phyloP scores from a whole-genome alignment of 2,888 invertebrate genomes.

The Dromius quadrimaculatus region DNA sequence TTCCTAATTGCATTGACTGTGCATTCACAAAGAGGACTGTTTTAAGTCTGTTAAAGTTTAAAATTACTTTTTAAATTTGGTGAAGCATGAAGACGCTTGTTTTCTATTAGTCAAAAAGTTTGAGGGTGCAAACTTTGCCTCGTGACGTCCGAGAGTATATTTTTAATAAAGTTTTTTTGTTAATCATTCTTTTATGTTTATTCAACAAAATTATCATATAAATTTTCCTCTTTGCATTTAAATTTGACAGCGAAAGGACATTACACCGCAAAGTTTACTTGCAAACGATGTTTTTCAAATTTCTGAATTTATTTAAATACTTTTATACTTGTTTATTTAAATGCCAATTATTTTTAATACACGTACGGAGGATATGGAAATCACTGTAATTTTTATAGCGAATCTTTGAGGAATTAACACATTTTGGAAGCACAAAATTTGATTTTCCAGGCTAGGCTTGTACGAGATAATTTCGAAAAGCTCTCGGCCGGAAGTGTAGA shows the following conservation, averaged over 20 bases:
- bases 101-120: conserved; percentile 40
- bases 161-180: conserved; percentile 21
- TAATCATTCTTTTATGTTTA: conserved; percentile 36
- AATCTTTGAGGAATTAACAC: too few relatives aligned
- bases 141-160: neutral
- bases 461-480: too few relatives aligned
- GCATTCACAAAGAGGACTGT: conserved; percentile 26
- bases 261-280: too few relatives aligned
- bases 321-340: too few relatives aligned
- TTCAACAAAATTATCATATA: conserved; percentile 28
- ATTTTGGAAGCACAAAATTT: too few relatives aligned
- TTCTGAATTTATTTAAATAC: too few relatives aligned
- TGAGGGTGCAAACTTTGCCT: conserved; percentile 1
- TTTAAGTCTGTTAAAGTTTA: conserved; percentile 41
- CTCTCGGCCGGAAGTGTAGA: too few relatives aligned
- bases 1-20: conserved; percentile 20
- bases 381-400: too few relatives aligned
- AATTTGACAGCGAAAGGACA: neutral
- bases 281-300: too few relatives aligned
- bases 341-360: too few relatives aligned
- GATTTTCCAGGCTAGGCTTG: too few relatives aligned
- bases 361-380: too few relatives aligned
- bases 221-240: conserved; percentile 24
- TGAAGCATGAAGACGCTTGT: conserved; percentile 26
- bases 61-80: conserved; percentile 48